phyloP scores from a whole-genome alignment of 2,113 vertebrate genomes.

The Recurvirostra avosetta region DNA sequence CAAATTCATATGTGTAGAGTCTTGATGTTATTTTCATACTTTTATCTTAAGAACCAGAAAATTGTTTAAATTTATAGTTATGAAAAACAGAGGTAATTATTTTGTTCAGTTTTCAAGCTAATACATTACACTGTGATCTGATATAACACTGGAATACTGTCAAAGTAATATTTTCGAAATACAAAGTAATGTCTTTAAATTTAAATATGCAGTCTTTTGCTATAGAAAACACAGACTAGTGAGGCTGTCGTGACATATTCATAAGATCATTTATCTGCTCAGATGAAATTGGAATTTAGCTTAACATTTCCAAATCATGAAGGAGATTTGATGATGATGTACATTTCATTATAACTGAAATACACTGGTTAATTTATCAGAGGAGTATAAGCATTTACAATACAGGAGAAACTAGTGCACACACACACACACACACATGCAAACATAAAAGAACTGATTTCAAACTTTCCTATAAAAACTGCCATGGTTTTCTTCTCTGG shows the following conservation, averaged over 20 bases:
- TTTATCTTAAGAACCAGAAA: not conserved
- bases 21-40: not conserved
- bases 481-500: not conserved
- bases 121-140: not conserved
- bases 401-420: not conserved
- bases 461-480: not conserved
- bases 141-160: not conserved
- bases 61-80: not conserved
- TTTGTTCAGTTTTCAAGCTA: not conserved
- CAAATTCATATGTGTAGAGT: not conserved
- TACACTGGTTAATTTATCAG: not conserved
- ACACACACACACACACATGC: rapidly evolving
- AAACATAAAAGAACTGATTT: not conserved
- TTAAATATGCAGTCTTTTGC: not conserved
- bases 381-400: not conserved
- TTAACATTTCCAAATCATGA: not conserved
- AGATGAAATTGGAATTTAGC: not conserved
- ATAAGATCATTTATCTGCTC: not conserved
- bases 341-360: not conserved
- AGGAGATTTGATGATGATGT: not conserved
- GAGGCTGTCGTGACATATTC: not conserved
- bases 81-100: not conserved
- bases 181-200: not conserved
- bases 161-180: not conserved
- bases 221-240: not conserved